Conservation (phyloP, 2,888 invertebrate genomes). For the Cancer borealis region DNA sequence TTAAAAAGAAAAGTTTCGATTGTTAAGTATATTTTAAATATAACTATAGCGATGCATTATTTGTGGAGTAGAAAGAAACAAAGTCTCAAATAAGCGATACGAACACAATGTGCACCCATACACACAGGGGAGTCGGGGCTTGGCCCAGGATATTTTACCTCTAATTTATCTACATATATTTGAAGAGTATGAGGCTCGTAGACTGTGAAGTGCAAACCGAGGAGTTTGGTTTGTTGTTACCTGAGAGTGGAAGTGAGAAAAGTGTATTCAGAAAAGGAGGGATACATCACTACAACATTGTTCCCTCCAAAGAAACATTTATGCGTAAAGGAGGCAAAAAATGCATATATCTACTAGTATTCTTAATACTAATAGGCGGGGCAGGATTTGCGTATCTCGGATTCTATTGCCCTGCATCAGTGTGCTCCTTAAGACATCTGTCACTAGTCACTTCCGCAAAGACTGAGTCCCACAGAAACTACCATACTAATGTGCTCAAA, state of each 20-base stretch:
- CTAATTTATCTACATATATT: not conserved
- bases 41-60: not conserved
- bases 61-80: not conserved
- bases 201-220: conserved; percentile 73
- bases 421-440: conserved; percentile 47
- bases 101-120: not conserved
- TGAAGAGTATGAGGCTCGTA: conserved; percentile 63
- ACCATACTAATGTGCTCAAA: conserved; percentile 17
- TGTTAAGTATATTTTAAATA: not conserved
- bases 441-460: conserved; percentile 4
- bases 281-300: not conserved
- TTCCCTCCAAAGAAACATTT: conserved; percentile 52
- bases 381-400: conserved; percentile 70
- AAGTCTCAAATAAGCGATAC: not conserved
- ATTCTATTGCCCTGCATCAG: conserved; percentile 68
- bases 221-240: conserved; percentile 47
- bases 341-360: conserved; percentile 72
- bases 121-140: not conserved
- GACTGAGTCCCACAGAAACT: not conserved
- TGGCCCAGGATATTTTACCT: not conserved
- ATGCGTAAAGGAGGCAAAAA: conserved; percentile 72
- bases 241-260: not conserved
- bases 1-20: not conserved
- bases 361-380: conserved; percentile 65
- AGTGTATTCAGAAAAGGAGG: not conserved